Base-by-base conservation (phyloP, 2,113 vertebrate genomes). In the Nannobrachium achirus region DNA sequence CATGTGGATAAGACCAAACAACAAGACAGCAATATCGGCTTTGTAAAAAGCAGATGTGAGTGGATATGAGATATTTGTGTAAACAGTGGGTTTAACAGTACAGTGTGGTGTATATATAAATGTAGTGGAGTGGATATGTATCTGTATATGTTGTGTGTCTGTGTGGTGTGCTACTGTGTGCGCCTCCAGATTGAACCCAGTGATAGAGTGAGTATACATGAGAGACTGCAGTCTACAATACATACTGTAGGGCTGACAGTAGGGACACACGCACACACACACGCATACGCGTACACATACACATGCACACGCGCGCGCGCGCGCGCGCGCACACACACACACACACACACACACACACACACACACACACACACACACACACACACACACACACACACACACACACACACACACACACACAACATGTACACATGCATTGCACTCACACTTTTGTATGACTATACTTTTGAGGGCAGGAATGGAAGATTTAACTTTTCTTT, bases 1-100 rank as follows among this genome's bases (percentile, higher is more conserved):
- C 76, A 67, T 1, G 64, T 72, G 63, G 79, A 80, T 82, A 87
- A 78, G 70, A 81, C 73, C 80, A 86, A 80, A 84, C 66, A 75
- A 65, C 75, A 63, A 59, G 57, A 66, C 40, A 15, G 60, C 69
- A 15, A 7, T 89, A 89, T 88, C 89, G 81, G 79, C 10, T 8
- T 48, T 10, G 65, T 33, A 5, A 33, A n/a, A 70, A 63, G 70
- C 79, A 86, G 82, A 88, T 84, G 75, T 63, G 74, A 84, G 79
- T 77, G 70, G 79, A 85, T 85, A 84, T 81, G 87, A 87, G 81
- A 81, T 84, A 83, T 89, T 85, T 84, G 85, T 85, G 78, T 87
- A 86, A 89, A 87, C 88, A 86, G 59, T 69, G 75, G 63, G 72
- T 57, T 8, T 33, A 33, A 33, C 25, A 33, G 25, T 57, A 14